A percentile compares a stretch with the other conserved stretches of the same genome.
These are phyloP conservation scores for Zeus faber DNA, from an alignment of 2,113 vertebrate species.

Conservation along the genomic window DNA sequence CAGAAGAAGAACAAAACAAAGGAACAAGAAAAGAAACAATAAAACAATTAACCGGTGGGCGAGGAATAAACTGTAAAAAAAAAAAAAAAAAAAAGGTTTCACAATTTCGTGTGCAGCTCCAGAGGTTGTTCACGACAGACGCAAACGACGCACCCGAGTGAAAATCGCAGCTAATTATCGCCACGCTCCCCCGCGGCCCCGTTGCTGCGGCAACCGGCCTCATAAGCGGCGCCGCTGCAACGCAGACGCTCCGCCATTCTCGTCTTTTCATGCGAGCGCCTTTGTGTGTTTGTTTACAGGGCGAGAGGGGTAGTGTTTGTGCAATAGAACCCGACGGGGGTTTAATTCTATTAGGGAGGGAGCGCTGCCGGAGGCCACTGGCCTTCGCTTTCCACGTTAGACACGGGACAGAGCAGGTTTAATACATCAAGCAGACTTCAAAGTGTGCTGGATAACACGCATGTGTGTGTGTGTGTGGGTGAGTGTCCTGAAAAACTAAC, in stretches of 20 bases:
- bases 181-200: conserved; percentile 17
- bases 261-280: conserved; percentile 4
- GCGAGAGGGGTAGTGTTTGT: background rate
- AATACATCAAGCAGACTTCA: no score
- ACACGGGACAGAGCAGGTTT: no score
- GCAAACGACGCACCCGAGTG: conserved; percentile 25
- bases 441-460: no score
- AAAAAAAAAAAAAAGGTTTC: conserved; percentile 29
- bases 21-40: conserved; percentile 35
- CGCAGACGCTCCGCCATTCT: conserved; percentile 9
- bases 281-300: conserved; percentile 14
- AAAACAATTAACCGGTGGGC: no score
- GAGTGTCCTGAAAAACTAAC: no score
- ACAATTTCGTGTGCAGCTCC: conserved; percentile 5
- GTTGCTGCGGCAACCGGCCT: conserved; percentile 52
- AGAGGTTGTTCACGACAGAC: conserved; percentile 3
- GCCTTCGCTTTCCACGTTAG: no score
- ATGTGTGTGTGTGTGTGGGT: no score
- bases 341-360: no score
- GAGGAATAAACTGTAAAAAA: conserved; percentile 29
- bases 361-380: no score
- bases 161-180: conserved; percentile 47
- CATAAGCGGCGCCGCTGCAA: conserved; percentile 28
- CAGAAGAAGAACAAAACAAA: background rate
- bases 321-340: no score